These are phyloP conservation scores for Limnephilus lunatus DNA, from an alignment of 2,888 invertebrate species.

Conservation along the genomic window DNA sequence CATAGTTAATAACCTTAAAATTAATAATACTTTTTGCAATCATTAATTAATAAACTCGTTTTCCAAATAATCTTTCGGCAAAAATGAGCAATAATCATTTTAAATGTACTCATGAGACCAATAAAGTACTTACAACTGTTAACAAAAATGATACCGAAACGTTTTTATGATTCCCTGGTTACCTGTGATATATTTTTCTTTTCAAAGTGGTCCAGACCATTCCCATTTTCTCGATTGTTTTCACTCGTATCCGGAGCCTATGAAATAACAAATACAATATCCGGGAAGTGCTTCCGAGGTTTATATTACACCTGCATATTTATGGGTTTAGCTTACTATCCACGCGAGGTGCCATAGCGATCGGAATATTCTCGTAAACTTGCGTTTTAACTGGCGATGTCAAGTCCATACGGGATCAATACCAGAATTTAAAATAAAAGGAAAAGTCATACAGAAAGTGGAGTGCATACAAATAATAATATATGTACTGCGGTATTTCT, in stretches of 20 bases:
- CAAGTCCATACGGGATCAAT: slow-evolving; percentile 10
- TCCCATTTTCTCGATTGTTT: slow-evolving; percentile 9
- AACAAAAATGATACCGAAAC: not conserved
- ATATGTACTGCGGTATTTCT: not conserved
- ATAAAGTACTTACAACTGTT: not conserved
- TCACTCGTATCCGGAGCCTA: not conserved
- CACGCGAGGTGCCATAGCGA: not conserved
- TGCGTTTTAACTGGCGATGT: slow-evolving; percentile 13
- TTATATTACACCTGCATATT: not conserved
- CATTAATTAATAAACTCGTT: not conserved
- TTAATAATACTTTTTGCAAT: too few relatives aligned
- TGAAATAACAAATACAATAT: not conserved
- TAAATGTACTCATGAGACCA: not conserved
- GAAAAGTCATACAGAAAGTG: not conserved
- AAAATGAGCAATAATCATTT: not conserved
- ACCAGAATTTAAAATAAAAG: not conserved
- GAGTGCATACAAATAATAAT: slow-evolving; percentile 9
- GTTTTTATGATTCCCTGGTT: not conserved
- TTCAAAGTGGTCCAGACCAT: not conserved
- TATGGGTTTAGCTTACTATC: not conserved
- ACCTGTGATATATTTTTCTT: not conserved
- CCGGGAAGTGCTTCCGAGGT: slow-evolving; percentile 1
- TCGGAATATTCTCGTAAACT: not conserved
- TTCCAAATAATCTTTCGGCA: not conserved
- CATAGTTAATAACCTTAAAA: too few relatives aligned